A percentile compares a stretch with the other conserved stretches of the same genome.
phyloP scores from a whole-genome alignment of 2,797 vertebrate genomes.

The Oryzias sinensis region DNA sequence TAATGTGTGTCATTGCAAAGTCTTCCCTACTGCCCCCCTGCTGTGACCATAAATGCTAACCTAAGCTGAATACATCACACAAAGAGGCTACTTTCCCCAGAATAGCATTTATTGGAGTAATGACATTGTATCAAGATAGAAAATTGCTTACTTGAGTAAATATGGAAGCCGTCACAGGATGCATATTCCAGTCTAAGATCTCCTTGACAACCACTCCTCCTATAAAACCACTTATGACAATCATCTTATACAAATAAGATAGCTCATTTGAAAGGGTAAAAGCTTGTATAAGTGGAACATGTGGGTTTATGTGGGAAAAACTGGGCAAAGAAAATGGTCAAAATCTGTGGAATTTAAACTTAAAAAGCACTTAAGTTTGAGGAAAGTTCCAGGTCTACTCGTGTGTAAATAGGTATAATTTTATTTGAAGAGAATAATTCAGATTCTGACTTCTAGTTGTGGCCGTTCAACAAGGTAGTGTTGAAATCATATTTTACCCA shows the following conservation, averaged over 20 bases:
- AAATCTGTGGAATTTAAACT: slow-evolving; percentile 1
- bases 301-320: not conserved
- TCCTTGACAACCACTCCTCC: slow-evolving; percentile 3
- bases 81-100: slow-evolving; percentile 4
- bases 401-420: not conserved
- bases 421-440: not conserved
- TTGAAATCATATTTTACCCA: no score
- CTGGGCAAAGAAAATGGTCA: not conserved
- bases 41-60: slow-evolving; percentile 35
- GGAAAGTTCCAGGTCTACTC: no score
- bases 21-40: slow-evolving; percentile 72
- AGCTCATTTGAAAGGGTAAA: not conserved
- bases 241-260: slow-evolving; percentile 5
- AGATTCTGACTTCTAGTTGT: not conserved
- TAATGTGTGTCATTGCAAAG: slow-evolving; percentile 9
- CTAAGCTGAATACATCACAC: not conserved
- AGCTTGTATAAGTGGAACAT: slow-evolving; percentile 2
- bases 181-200: slow-evolving; percentile 2
- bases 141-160: slow-evolving; percentile 1
- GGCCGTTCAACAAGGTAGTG: not conserved
- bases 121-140: not conserved
- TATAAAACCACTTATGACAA: slow-evolving; percentile 6
- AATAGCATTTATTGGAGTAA: not conserved
- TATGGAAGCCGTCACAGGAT: not conserved
- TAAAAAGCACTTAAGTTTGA: not conserved